Evolutionary conservation across 2,113 vertebrate species (phyloP).

Genomic region (Malurus cyaneus): DNA sequence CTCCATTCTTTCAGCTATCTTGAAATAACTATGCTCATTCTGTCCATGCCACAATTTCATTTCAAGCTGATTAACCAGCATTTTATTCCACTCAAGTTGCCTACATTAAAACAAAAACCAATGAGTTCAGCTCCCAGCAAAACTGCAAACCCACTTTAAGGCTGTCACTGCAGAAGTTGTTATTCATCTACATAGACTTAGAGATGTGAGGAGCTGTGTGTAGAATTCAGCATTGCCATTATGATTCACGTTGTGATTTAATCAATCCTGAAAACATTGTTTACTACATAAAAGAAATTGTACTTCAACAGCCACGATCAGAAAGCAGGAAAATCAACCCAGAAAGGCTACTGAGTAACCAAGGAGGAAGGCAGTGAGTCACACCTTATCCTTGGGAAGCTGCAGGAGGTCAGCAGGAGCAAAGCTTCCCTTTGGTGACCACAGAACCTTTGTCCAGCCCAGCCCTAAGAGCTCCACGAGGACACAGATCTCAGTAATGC

Average conservation of each 20-base stretch:
- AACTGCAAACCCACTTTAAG: neutral
- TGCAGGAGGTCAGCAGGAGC: neutral
- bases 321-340: neutral
- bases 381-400: rapidly evolving
- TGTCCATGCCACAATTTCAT: neutral
- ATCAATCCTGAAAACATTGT: neutral
- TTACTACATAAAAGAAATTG: neutral
- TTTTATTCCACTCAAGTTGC: neutral
- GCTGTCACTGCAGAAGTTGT: neutral
- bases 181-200: neutral
- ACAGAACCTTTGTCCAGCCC: neutral
- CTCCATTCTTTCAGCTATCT: neutral
- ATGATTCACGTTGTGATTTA: constrained; percentile 1
- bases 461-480: neutral
- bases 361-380: neutral
- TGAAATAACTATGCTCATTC: neutral
- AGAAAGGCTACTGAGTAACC: neutral
- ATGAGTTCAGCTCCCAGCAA: neutral
- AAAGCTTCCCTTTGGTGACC: neutral
- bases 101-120: neutral
- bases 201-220: neutral
- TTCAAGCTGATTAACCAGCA: neutral
- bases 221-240: neutral
- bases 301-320: neutral
- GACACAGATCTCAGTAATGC: neutral